These are phyloP conservation scores for Tilapia sparmanii DNA, from an alignment of 2,113 vertebrate genomes.

Conservation along the genomic window DNA sequence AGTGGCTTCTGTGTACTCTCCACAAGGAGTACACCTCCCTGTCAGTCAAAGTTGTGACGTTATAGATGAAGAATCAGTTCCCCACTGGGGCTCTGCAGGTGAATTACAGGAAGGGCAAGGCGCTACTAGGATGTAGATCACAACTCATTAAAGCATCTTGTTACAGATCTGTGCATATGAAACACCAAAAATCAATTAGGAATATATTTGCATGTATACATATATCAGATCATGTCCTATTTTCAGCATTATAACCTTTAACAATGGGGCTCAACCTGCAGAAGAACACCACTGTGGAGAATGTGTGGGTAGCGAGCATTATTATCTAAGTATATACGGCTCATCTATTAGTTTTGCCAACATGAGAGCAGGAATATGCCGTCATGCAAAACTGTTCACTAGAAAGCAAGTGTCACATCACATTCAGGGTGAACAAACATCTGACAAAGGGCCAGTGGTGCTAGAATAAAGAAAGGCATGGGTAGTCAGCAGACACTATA, in stretches of 20 bases:
- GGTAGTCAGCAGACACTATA: conserved; percentile 10
- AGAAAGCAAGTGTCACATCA: conserved; percentile 56
- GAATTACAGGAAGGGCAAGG: conserved; percentile 22
- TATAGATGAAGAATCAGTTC: background rate
- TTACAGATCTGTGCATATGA: conserved; percentile 32
- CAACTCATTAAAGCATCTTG: conserved; percentile 24
- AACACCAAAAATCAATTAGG: conserved; percentile 8
- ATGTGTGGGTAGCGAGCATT: background rate
- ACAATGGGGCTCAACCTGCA: background rate
- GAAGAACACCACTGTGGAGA: background rate
- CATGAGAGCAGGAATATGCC: background rate
- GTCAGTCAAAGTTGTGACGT: conserved; percentile 52
- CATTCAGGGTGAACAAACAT: conserved; percentile 43
- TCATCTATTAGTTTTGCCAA: background rate
- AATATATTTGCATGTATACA: background rate
- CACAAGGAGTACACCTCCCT: conserved; percentile 36
- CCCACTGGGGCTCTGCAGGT: conserved; percentile 3
- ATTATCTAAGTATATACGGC: background rate
- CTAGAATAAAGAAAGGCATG: background rate
- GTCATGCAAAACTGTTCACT: conserved; percentile 17
- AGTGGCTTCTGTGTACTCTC: conserved; percentile 35
- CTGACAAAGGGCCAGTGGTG: conserved; percentile 26
- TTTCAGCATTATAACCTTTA: background rate
- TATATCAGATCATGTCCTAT: background rate
- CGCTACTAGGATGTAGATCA: background rate